A percentile compares a stretch with the other conserved stretches of the same genome.
Evolutionary conservation across 2,888 invertebrate species (phyloP).

Genomic region (Myopa tessellatipennis): DNA sequence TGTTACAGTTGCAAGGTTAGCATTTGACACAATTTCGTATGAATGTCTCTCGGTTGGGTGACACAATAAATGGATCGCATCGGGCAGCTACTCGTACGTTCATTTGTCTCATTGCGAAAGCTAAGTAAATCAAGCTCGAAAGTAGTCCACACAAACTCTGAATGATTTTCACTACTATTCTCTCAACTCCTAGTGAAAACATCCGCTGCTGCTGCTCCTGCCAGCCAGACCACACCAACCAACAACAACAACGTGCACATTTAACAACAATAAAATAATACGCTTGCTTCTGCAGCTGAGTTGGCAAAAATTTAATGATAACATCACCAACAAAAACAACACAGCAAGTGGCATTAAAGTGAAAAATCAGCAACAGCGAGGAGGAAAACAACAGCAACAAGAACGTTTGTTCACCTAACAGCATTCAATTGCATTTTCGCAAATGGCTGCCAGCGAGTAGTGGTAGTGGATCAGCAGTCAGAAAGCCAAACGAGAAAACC

Average conservation of each 20-base stretch:
- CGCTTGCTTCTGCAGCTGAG: background rate
- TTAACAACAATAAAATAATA: background rate
- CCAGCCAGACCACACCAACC: background rate
- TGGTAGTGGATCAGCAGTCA: background rate
- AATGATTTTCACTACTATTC: background rate
- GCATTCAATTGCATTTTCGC: constrained; percentile 30
- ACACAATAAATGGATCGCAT: background rate
- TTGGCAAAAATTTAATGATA: constrained; percentile 9
- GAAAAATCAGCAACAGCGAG: background rate
- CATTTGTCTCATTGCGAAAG: constrained; percentile 8
- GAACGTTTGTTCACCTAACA: background rate
- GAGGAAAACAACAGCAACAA: background rate
- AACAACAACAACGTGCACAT: background rate
- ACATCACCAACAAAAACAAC: background rate
- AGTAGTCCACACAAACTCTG: background rate
- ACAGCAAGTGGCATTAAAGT: background rate
- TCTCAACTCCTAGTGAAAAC: background rate
- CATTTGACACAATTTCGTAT: constrained; percentile 10
- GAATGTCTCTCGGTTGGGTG: background rate
- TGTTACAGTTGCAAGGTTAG: background rate
- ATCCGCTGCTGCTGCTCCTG: background rate
- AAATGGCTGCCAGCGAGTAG: constrained; percentile 8
- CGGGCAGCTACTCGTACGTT: background rate
- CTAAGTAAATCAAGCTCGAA: constrained; percentile 12
- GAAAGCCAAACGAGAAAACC: background rate